These are phyloP conservation scores for Artibeus lituratus DNA, from an alignment of 2,797 vertebrate genomes.

Conservation along the genomic window DNA sequence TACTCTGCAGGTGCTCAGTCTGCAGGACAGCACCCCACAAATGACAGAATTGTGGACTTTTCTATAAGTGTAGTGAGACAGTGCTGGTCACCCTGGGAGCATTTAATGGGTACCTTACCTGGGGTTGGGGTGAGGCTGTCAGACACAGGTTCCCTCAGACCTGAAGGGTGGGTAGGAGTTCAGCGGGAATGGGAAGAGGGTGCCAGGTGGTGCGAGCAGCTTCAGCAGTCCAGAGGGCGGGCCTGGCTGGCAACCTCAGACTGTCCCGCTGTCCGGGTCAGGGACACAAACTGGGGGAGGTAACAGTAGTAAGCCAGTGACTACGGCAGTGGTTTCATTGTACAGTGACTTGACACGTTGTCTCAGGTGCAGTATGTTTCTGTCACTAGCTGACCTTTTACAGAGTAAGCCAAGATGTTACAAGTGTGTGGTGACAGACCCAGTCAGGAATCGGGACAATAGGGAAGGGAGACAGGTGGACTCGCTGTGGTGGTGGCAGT, in stretches of 20 bases:
- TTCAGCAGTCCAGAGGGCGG: not conserved
- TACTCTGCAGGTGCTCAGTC: not conserved
- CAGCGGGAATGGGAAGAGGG: too few species aligned
- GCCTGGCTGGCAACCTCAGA: not conserved
- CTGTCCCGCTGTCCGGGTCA: not conserved
- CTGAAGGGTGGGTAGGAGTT: not conserved
- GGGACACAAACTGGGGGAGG: not conserved
- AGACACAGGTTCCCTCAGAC: not conserved
- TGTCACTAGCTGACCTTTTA: not conserved
- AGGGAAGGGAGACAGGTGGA: not conserved
- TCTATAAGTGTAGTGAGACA: not conserved
- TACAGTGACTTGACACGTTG: not conserved
- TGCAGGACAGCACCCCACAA: not conserved
- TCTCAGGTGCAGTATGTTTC: not conserved
- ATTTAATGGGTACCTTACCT: not conserved
- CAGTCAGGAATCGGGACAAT: not conserved
- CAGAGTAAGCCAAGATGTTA: not conserved
- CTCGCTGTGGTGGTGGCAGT: not conserved
- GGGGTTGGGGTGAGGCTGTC: not conserved
- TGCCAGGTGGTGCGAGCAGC: not conserved
- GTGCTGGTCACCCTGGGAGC: not conserved
- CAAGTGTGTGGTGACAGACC: not conserved
- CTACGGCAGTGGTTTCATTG: rapidly evolving
- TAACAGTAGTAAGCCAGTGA: too few species aligned
- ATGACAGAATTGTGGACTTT: not conserved